Percentiles rank a stretch among this genome's conserved stretches.
Conservation (phyloP, 2,888 invertebrate genomes). For the Zaprionus bogoriensis region DNA sequence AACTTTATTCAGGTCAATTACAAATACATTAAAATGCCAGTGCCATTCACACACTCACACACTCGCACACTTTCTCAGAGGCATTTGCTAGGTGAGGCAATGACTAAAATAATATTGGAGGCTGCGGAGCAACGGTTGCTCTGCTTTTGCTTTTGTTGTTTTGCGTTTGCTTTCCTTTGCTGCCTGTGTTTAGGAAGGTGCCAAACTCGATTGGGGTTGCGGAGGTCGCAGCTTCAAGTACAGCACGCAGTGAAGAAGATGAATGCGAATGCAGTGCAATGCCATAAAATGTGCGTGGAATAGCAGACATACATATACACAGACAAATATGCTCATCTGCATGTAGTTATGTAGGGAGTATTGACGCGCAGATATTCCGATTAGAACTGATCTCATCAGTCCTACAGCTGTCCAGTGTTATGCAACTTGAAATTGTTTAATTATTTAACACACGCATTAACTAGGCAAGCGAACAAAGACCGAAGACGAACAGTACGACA, state of each 20-base stretch:
- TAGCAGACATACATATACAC: too few species aligned
- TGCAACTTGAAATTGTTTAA: constrained; percentile 1
- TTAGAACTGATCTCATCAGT: too few species aligned
- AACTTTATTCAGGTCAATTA: constrained; percentile 83
- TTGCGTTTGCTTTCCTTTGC: not conserved
- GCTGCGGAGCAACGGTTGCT: constrained; percentile 46
- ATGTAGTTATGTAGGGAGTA: too few species aligned
- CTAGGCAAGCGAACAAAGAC: not conserved
- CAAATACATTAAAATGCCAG: constrained; percentile 80
- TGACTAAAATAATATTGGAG: constrained; percentile 79
- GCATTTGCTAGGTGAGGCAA: too few species aligned
- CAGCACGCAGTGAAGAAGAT: constrained; percentile 47
- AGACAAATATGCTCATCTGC: too few species aligned
- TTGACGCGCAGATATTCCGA: too few species aligned
- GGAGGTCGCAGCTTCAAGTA: constrained; percentile 63
- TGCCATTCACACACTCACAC: constrained; percentile 51
- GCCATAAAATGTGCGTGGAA: too few species aligned
- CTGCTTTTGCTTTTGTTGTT: constrained; percentile 11
- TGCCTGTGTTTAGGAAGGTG: not conserved
- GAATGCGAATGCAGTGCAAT: constrained; percentile 8
- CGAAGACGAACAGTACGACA: constrained; percentile 14
- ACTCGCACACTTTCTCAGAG: too few species aligned
- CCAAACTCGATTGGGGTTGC: not conserved
- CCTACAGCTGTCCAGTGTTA: too few species aligned
- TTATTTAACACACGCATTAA: constrained; percentile 65